Conservation (phyloP, 2,888 invertebrate species). For the Thecocarcelia acutangulata region DNA sequence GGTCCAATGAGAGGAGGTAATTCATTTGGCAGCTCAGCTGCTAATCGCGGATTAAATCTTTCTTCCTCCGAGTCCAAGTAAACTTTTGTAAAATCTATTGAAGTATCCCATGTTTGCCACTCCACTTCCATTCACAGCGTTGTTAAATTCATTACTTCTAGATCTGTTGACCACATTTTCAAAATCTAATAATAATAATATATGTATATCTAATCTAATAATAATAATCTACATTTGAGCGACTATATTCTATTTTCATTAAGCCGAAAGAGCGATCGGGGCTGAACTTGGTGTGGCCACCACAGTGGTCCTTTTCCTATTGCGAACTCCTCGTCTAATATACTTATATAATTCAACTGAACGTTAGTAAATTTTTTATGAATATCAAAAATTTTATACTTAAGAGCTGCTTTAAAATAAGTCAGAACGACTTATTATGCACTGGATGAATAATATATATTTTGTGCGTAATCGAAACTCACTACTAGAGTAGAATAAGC, state of each 20-base stretch:
- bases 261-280: too few relatives aligned
- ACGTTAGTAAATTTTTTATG: slow-evolving; percentile 32
- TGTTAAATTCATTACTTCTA: slow-evolving; percentile 19
- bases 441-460: not conserved
- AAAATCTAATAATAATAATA: too few relatives aligned
- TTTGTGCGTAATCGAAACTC: slow-evolving; percentile 2
- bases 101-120: slow-evolving; percentile 13
- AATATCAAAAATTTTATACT: slow-evolving; percentile 19
- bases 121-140: slow-evolving; percentile 19
- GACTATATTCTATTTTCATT: slow-evolving; percentile 15
- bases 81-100: slow-evolving; percentile 6
- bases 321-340: slow-evolving; percentile 26
- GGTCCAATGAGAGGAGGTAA: slow-evolving; percentile 25
- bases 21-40: slow-evolving; percentile 26
- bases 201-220: too few relatives aligned
- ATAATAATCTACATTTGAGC: slow-evolving; percentile 13
- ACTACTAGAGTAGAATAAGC: too few relatives aligned
- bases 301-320: slow-evolving; percentile 27
- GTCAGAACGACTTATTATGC: not conserved
- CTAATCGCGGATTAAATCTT: slow-evolving; percentile 24
- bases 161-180: slow-evolving; percentile 20
- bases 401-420: slow-evolving; percentile 23
- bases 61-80: slow-evolving; percentile 7
- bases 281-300: too few relatives aligned
- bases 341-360: slow-evolving; percentile 26